Conservation (phyloP, 2,888 invertebrate species). For the Andrena flavipes region DNA sequence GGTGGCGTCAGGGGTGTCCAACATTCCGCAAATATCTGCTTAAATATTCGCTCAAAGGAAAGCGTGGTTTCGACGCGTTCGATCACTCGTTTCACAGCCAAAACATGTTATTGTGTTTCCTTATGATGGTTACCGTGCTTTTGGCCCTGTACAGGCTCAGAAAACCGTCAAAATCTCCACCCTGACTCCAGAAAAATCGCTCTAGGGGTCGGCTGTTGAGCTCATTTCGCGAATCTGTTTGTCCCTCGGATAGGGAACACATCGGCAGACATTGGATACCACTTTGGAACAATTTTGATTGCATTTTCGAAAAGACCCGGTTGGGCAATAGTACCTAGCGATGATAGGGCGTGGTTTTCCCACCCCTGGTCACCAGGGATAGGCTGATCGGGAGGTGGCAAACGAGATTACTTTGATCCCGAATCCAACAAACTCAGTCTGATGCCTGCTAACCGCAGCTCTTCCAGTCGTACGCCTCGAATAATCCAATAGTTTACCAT, state of each 20-base stretch:
- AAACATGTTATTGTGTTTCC: background rate
- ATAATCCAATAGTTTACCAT: slow-evolving; percentile 83
- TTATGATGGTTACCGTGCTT: background rate
- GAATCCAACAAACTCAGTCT: slow-evolving; percentile 84
- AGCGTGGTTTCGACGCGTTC: background rate
- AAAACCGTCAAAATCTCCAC: background rate
- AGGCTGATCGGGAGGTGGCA: slow-evolving; percentile 83
- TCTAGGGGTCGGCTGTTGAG: too few relatives aligned
- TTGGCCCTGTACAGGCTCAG: too few relatives aligned
- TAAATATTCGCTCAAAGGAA: slow-evolving; percentile 54
- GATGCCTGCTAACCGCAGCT: slow-evolving; percentile 83
- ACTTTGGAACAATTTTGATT: background rate
- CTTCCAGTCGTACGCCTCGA: slow-evolving; percentile 75
- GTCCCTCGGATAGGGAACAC: background rate
- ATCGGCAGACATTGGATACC: accelerated
- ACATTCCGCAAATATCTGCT: slow-evolving; percentile 72
- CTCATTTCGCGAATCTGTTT: too few relatives aligned
- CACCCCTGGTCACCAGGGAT: slow-evolving; percentile 81
- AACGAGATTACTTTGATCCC: slow-evolving; percentile 85
- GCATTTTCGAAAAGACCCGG: slow-evolving; percentile 14
- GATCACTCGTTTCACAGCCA: background rate
- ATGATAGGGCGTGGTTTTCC: slow-evolving; percentile 82
- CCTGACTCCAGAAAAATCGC: background rate
- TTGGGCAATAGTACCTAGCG: background rate
- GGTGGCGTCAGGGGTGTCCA: slow-evolving; percentile 81